Percentiles rank a stretch among this genome's conserved stretches.
Evolutionary conservation across 2,888 invertebrate species (phyloP).

Genomic region (Branchellion lobata): DNA sequence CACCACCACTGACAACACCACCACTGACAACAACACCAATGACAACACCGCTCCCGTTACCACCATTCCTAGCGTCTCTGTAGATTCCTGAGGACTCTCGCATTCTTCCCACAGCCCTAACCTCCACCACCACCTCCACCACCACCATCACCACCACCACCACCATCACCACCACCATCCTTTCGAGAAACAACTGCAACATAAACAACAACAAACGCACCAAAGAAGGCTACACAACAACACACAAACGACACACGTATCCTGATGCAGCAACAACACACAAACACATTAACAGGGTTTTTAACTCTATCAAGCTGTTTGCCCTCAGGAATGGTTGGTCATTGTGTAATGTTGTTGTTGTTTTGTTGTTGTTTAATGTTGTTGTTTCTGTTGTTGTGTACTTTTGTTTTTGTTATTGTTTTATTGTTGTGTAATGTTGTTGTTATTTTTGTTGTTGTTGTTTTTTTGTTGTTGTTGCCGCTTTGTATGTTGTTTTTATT

Average conservation of each 20-base stretch:
- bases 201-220: background rate
- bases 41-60: background rate
- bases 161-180: background rate
- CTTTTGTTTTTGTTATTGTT: no score
- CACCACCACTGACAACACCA: no score
- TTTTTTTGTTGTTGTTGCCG: no score
- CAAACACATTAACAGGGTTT: no score
- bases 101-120: background rate
- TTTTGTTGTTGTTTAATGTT: no score
- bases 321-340: background rate
- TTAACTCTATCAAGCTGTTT: no score
- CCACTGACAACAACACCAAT: no score
- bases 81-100: background rate
- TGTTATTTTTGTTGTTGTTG: no score
- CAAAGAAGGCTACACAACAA: constrained; percentile 8
- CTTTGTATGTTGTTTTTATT: no score
- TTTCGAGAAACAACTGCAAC: background rate
- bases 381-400: no score
- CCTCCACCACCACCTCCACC: background rate
- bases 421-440: no score
- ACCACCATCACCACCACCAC: background rate
- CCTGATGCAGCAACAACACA: no score
- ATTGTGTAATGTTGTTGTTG: background rate
- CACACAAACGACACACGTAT: background rate
- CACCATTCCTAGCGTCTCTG: background rate